Evolutionary conservation across 2,797 vertebrate species (phyloP), one percentile per base, ranked within the genome.

Genomic region (Oophaga sylvatica): DNA sequence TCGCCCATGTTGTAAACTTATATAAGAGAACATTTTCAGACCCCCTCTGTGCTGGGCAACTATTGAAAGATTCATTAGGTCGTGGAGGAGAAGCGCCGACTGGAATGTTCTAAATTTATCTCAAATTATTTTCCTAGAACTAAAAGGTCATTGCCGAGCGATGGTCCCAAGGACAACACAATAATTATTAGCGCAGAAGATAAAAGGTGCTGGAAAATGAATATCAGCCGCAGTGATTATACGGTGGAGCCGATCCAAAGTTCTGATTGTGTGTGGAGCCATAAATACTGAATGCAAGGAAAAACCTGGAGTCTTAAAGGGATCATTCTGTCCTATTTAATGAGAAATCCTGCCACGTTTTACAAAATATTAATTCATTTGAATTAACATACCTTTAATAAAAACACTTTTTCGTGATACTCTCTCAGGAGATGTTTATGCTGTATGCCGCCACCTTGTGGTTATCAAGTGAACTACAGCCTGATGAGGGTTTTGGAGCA

Each of bases 81-180:
- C 57, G n/a, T 53, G 80, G 31, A 75, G 67, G 65, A 45, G 77
- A 85, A 48, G 60, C 35, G 59, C n/a, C 5, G 17, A 53, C 73
- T n/a, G 63, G 76, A 75, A 80, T 81, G 82, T 63, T 63, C 82
- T 88, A 88, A 88, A 84, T 80, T 73, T 88, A 80, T 84, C 87
- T 85, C 76, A 85, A 81, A 84, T 88, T 88, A 88, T 88, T 80
- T 88, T 84, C 76, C 76, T 71, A 65, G 67, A 79, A 80, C 65
- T 35, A 35, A 88, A 88, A 88, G 87, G 87, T 85, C 82, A 88
- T 88, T 60, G 48, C 56, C 35, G 26, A 82, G 60, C 80, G 63
- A 87, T 76, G 59, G 41, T 56, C 68, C 41, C 87, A 88, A 84
- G 87, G 87, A 85, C 87, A 68, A 68, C 60, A 60, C 80, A 77